These are phyloP conservation scores for Discoglossus pictus DNA, from an alignment of 2,797 vertebrate species.

Conservation along the genomic window DNA sequence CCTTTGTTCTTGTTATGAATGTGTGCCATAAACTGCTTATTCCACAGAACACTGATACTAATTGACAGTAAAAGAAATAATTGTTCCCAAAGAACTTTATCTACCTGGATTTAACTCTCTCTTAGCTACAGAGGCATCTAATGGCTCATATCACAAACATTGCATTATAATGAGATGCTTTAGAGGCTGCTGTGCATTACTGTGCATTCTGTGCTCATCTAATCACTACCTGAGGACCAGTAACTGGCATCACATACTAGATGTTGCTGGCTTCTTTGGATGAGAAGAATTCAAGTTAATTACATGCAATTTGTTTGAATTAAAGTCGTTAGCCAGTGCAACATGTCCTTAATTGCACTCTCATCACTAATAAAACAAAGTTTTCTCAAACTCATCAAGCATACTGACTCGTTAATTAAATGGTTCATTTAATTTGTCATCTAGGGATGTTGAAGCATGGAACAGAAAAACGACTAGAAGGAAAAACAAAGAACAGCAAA, in stretches of 20 bases:
- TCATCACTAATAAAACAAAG: slow-evolving; percentile 50
- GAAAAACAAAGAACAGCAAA: background rate
- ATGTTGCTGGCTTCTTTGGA: background rate
- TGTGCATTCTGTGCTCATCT: background rate
- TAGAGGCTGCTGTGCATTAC: too few species aligned
- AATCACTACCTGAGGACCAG: background rate
- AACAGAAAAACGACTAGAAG: slow-evolving; percentile 9
- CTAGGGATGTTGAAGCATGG: slow-evolving; percentile 12
- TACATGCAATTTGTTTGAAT: slow-evolving; percentile 46
- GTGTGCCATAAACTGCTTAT: too few species aligned
- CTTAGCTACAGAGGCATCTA: too few species aligned
- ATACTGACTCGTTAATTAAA: slow-evolving; percentile 42
- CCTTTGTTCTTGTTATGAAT: too few species aligned
- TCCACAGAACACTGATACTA: too few species aligned
- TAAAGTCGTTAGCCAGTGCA: slow-evolving; percentile 43
- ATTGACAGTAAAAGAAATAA: too few species aligned
- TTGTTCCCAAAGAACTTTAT: too few species aligned
- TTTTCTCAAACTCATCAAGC: slow-evolving; percentile 50
- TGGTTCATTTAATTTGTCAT: slow-evolving; percentile 43
- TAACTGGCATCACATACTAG: background rate
- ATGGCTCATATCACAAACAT: too few species aligned
- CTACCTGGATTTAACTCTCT: too few species aligned
- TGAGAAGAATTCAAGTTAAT: slow-evolving; percentile 27
- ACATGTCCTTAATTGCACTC: slow-evolving; percentile 49
- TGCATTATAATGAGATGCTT: too few species aligned